phyloP scores from a whole-genome alignment of 2,113 vertebrate genomes.

The Bucco capensis region DNA sequence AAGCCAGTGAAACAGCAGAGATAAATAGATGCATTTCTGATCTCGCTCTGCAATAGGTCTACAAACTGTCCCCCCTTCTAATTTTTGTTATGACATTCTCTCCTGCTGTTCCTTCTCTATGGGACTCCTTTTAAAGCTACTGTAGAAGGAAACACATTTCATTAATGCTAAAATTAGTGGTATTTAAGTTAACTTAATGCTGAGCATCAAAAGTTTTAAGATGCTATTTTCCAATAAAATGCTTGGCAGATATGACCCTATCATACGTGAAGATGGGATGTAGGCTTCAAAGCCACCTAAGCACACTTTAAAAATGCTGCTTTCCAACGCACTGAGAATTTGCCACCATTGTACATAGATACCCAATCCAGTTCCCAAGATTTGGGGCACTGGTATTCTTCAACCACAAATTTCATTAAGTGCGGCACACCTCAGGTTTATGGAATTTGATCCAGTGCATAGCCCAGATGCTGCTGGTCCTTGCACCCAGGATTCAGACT shows the following conservation, averaged over 20 bases:
- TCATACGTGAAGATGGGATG: background rate
- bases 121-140: background rate
- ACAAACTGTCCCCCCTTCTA: background rate
- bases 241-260: background rate
- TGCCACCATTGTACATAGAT: background rate
- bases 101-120: background rate
- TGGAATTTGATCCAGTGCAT: background rate
- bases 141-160: background rate
- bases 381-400: background rate
- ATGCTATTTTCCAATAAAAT: background rate
- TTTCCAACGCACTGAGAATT: background rate
- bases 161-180: background rate
- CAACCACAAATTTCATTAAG: background rate
- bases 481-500: background rate
- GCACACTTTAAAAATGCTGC: background rate
- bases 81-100: slow-evolving; percentile 18
- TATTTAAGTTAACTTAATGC: background rate
- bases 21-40: slow-evolving; percentile 22
- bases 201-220: background rate
- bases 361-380: background rate
- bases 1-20: slow-evolving; percentile 3
- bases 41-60: background rate
- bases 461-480: background rate
- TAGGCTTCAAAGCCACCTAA: background rate
- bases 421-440: background rate